Percentiles rank a stretch among this genome's conserved stretches.
Evolutionary conservation across 2,888 invertebrate species (phyloP).

Genomic region (Cosmia pyralina): DNA sequence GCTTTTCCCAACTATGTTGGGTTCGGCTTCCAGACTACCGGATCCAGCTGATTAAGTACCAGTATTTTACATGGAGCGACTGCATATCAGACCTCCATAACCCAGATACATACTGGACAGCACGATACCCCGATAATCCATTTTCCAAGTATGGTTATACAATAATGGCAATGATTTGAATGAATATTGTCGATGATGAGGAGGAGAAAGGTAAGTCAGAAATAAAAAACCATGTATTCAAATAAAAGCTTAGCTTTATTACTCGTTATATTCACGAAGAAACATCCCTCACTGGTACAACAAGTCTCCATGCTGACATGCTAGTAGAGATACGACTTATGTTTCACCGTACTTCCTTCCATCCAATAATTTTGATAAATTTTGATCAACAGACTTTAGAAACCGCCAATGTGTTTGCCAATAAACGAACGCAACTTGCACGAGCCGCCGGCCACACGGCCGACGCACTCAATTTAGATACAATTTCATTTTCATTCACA

Average conservation of each 20-base stretch:
- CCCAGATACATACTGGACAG: too few species aligned
- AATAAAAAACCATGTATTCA: constrained; percentile 87
- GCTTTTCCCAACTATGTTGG: too few species aligned
- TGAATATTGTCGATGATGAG: neutral
- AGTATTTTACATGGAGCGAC: too few species aligned
- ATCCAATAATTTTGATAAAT: constrained; percentile 84
- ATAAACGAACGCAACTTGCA: constrained; percentile 81
- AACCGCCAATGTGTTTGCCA: constrained; percentile 73
- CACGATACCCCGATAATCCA: neutral
- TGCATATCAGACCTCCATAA: too few species aligned
- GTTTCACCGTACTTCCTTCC: constrained; percentile 79
- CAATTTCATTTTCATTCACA: constrained; percentile 78
- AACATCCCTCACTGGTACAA: constrained; percentile 89
- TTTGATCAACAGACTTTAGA: constrained; percentile 76
- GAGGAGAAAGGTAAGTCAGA: constrained; percentile 50
- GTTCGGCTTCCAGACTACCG: too few species aligned
- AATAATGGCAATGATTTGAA: neutral
- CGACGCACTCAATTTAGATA: constrained; percentile 79
- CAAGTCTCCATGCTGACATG: constrained; percentile 85
- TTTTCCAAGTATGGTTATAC: neutral
- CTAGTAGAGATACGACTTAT: constrained; percentile 81
- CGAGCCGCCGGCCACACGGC: constrained; percentile 67
- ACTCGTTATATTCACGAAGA: constrained; percentile 93
- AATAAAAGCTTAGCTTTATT: constrained; percentile 94
- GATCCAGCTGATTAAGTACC: too few species aligned